Conservation (phyloP, 2,113 vertebrate genomes). For the Rhagologus leucostigma region DNA sequence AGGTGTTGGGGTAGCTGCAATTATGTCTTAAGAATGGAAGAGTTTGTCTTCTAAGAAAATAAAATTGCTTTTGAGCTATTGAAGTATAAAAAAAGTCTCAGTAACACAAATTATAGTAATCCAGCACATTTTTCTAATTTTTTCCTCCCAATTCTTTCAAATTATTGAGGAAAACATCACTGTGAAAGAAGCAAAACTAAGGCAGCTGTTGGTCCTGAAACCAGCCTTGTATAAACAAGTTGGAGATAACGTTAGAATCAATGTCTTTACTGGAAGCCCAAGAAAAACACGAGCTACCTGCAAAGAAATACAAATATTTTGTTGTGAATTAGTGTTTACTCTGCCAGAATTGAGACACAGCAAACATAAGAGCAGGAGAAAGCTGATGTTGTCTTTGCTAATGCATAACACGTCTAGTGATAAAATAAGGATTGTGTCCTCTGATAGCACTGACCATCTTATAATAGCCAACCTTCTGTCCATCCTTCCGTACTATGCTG, state of each 20-base stretch:
- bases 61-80: neutral
- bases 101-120: slow-evolving; percentile 4
- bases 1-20: neutral
- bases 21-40: neutral
- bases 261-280: neutral
- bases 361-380: neutral
- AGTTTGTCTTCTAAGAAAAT: neutral
- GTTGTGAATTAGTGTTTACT: neutral
- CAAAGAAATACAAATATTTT: neutral
- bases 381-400: neutral
- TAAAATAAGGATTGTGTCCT: neutral
- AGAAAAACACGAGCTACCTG: neutral
- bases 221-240: neutral
- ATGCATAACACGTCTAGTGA: neutral
- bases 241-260: neutral
- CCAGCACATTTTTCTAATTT: neutral
- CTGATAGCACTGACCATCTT: neutral
- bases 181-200: neutral
- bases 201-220: slow-evolving; percentile 10
- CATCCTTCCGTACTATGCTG: neutral
- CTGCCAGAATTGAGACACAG: neutral
- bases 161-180: neutral
- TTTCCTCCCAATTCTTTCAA: neutral
- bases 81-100: neutral
- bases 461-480: neutral